Evolutionary conservation across 2,888 invertebrate genomes (phyloP).

Genomic region (Protophormia terraenovae): DNA sequence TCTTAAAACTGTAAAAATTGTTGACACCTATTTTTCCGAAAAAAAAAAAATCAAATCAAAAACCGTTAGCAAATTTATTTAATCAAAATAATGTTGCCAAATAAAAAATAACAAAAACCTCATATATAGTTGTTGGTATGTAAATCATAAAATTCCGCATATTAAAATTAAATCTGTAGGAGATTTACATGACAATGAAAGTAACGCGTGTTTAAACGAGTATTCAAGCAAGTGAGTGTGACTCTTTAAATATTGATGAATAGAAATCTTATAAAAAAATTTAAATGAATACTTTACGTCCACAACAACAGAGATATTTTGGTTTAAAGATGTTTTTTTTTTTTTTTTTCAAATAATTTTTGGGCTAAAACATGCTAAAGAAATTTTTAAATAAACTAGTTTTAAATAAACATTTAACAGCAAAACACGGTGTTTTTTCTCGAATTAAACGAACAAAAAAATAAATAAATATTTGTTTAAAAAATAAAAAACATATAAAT

Average conservation of each 20-base stretch:
- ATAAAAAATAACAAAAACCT: no score
- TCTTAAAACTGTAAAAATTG: no score
- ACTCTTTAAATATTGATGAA: conserved; percentile 27
- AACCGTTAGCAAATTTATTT: no score
- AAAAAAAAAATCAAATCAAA: no score
- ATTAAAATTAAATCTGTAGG: neutral
- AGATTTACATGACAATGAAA: conserved; percentile 49
- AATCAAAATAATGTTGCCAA: no score
- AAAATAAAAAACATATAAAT: neutral
- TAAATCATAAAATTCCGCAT: neutral
- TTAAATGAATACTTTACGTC: conserved; percentile 22
- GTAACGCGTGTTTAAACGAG: neutral
- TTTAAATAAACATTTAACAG: conserved; percentile 28
- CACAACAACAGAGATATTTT: neutral
- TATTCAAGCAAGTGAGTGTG: neutral
- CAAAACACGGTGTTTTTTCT: conserved; percentile 4
- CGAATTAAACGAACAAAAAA: neutral
- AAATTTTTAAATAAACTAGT: conserved; percentile 45
- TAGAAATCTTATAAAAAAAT: neutral
- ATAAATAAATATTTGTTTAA: neutral
- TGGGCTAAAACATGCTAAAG: neutral
- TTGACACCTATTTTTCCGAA: no score
- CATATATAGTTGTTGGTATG: neutral
- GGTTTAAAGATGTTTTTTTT: neutral
- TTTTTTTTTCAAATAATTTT: neutral